Evolutionary conservation across 2,113 vertebrate species (phyloP), one percentile per base, ranked within the genome.

Genomic region (Pelvicachromis taeniatus): DNA sequence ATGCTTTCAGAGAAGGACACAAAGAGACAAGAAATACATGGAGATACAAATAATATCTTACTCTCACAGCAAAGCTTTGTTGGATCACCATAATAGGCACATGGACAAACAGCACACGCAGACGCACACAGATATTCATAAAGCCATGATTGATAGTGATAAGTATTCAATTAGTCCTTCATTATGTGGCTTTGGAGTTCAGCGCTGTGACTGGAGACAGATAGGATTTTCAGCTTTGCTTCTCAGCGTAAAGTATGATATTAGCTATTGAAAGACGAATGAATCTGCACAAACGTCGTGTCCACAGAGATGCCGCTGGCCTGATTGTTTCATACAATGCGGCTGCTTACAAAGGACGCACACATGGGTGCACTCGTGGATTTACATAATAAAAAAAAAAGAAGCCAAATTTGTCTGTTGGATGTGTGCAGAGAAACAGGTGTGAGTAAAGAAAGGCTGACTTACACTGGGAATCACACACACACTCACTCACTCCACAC

Each of bases 171-270:
- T 92, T 88, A 93, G 90, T 88, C 59, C 80, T 56, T 87, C 85
- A 93, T 95, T 91, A 81, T 82, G 78, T 80, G 65, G 81, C 89
- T 92, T 89, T 94, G 87, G 89, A 83, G 68, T 88, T 58, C 80
- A 10, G 56, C 7, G 75, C 84, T 73, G 85, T 80, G 90, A 89
- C 85, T 81, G 52, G 26, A 86, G 87, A 88, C 88, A 61, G 78
- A 87, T 78, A 83, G 73, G 56, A 84, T 91, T 93, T 89, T 29
- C 83, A 78, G 88, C 80, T 81, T 85, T 58, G 80, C 82, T 81
- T 89, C 80, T 61, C 13, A 1, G 87, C 87, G 81, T 85, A 86
- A 85, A 87, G 90, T 77, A 73, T 23, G 48, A 87, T 90, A 88
- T 81, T 55, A 80, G 83, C 78, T 78, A 63, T 33, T 85, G 78